Evolutionary conservation across 2,888 invertebrate species (phyloP), one percentile per base, ranked within the genome.

Genomic region (Eucriotettix oculatus): DNA sequence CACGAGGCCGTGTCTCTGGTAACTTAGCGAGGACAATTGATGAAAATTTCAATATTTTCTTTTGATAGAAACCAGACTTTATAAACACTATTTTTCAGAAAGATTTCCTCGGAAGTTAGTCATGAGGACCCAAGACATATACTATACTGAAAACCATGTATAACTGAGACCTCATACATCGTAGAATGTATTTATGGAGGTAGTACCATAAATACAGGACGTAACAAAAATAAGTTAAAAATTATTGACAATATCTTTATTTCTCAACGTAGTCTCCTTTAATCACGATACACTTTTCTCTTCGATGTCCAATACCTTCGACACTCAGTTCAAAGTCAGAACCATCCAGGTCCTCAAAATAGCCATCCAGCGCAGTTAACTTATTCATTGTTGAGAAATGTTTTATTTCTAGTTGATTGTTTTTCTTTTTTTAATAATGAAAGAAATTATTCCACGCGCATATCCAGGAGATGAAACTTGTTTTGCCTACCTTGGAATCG

Each of bases 371-470:
- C 54, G 61, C 64, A 57, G 42, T 63, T 55, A 16, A 56, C 55
- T 17, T 63, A 54, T 63, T 64, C 62, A 61, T 61, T 57, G 57
- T 61, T 64, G 62, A 57, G 43, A 63, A 63, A 60, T 63, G 58
- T 62, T 62, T 62, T 41, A 62, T 60, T 9, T 60, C 59, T 52
- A 54, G 60, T 52, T 57, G 54, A 59, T 60, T 14, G 14, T 63
- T n/a, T n/a, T 16, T 2, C 7, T 53, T 53, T 16, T 53, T 53
- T 53, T 40, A 2, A 10, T 11, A n/a, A 29, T 55, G 7, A 2
- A 55, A 55, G 14, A 55, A 55, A 41, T 12, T 55, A 40, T 29
- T 10, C 1, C 40, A 17, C 5, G 10, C 14, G 40, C 55, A n/a
- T 40, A 29, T 17, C 11, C 17, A 12, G 5, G 12, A 55, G 40